Conservation (phyloP, 2,113 vertebrate genomes). For the Entelurus aequoreus region DNA sequence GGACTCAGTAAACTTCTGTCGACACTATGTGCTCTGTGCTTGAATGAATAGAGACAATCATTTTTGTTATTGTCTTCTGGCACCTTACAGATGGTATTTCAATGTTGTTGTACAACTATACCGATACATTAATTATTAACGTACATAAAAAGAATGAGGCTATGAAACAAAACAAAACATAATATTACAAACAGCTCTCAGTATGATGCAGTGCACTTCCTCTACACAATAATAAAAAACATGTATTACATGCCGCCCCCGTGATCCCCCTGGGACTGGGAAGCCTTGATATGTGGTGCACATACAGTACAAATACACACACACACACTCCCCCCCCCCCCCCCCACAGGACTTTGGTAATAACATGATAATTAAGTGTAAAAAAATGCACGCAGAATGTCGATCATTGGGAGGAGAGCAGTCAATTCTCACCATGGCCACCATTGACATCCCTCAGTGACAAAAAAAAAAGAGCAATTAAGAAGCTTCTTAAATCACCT, state of each 20-base stretch:
- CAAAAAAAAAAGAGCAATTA: slow-evolving; percentile 5
- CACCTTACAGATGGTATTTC: no score
- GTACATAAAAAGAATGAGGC: neutral
- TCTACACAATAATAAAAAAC: neutral
- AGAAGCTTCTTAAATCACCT: no score
- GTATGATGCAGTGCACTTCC: neutral
- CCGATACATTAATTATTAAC: no score
- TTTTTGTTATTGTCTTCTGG: no score
- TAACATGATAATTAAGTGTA: slow-evolving; percentile 43
- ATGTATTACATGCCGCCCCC: slow-evolving; percentile 6
- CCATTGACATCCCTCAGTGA: neutral
- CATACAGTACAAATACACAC: slow-evolving; percentile 4
- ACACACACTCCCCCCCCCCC: neutral
- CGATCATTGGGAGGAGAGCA: slow-evolving; percentile 47
- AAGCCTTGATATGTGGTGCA: slow-evolving; percentile 15
- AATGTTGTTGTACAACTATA: no score
- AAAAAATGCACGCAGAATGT: slow-evolving; percentile 39
- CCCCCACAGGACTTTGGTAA: slow-evolving; percentile 10
- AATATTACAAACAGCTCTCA: neutral
- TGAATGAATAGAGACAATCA: no score
- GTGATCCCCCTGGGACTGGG: slow-evolving; percentile 13
- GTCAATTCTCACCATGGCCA: slow-evolving; percentile 33
- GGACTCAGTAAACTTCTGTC: no score
- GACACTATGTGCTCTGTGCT: no score
- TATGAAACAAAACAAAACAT: neutral